A percentile compares a stretch with the other conserved stretches of the same genome.
These are phyloP conservation scores for Chaetophractus vellerosus DNA, from an alignment of 2,797 vertebrate genomes.

Conservation along the genomic window DNA sequence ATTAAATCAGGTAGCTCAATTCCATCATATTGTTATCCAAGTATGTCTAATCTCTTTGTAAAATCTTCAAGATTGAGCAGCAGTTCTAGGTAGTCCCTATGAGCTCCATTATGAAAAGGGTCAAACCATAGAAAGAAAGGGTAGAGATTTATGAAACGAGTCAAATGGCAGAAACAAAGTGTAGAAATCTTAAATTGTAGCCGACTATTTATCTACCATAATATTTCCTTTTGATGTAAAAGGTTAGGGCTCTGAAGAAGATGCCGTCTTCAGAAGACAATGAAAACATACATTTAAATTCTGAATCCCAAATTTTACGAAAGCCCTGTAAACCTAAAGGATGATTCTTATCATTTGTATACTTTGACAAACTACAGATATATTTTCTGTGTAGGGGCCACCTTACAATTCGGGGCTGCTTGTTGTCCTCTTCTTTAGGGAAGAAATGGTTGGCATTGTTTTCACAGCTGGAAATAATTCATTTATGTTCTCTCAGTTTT, in stretches of 20 bases:
- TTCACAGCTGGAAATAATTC: slow-evolving; percentile 64
- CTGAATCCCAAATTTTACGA: background rate
- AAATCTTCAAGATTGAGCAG: background rate
- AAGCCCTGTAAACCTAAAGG: background rate
- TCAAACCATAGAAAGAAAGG: background rate
- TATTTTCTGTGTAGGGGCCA: background rate
- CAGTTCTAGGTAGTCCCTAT: background rate
- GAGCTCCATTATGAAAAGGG: background rate
- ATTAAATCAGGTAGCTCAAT: slow-evolving; percentile 7
- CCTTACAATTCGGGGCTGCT: background rate
- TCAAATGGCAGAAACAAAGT: slow-evolving; percentile 34
- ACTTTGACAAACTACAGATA: background rate
- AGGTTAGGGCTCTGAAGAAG: slow-evolving; percentile 27
- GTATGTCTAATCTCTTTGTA: slow-evolving; percentile 15
- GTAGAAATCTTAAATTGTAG: background rate
- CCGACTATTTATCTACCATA: background rate
- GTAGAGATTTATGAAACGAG: background rate
- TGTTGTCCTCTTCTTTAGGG: slow-evolving; percentile 57
- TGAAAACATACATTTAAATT: slow-evolving; percentile 38
- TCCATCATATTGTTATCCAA: background rate
- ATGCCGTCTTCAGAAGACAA: background rate
- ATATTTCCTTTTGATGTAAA: background rate
- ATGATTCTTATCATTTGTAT: background rate
- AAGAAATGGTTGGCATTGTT: slow-evolving; percentile 22
- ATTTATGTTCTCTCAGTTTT: slow-evolving; percentile 73